phyloP scores from a whole-genome alignment of 2,113 vertebrate genomes.

The Egretta garzetta region DNA sequence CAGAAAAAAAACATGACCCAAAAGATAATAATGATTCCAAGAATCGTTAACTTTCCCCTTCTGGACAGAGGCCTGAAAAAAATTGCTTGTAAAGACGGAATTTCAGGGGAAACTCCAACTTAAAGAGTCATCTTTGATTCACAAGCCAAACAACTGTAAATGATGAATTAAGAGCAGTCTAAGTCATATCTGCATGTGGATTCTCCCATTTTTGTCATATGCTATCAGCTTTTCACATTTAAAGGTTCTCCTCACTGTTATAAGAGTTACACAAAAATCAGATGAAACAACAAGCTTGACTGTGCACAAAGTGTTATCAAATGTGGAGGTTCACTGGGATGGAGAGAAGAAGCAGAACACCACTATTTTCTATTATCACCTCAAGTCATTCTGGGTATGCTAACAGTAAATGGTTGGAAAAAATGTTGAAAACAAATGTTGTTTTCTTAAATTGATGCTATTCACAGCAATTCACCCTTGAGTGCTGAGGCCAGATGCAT shows the following conservation, averaged over 20 bases:
- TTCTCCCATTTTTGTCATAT: background rate
- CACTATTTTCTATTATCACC: background rate
- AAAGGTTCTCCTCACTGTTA: background rate
- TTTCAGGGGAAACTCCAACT: constrained; percentile 47
- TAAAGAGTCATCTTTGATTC: background rate
- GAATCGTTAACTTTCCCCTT: background rate
- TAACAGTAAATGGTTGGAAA: background rate
- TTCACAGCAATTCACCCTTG: background rate
- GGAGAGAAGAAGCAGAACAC: background rate
- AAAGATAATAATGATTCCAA: constrained; percentile 1
- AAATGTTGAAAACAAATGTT: background rate
- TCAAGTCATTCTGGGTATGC: background rate
- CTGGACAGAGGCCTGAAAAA: constrained; percentile 30
- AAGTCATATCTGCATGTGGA: background rate
- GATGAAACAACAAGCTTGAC: background rate
- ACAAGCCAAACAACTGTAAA: background rate
- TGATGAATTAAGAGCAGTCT: constrained; percentile 1
- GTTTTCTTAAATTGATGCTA: background rate
- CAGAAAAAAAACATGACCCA: background rate
- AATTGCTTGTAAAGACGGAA: constrained; percentile 19
- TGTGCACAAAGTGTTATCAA: background rate
- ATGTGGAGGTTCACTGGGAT: background rate
- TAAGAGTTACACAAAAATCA: background rate
- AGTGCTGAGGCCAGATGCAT: background rate
- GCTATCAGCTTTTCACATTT: background rate